These are phyloP conservation scores for Accipiter cooperii DNA, from an alignment of 2,113 vertebrate species.

Conservation along the genomic window DNA sequence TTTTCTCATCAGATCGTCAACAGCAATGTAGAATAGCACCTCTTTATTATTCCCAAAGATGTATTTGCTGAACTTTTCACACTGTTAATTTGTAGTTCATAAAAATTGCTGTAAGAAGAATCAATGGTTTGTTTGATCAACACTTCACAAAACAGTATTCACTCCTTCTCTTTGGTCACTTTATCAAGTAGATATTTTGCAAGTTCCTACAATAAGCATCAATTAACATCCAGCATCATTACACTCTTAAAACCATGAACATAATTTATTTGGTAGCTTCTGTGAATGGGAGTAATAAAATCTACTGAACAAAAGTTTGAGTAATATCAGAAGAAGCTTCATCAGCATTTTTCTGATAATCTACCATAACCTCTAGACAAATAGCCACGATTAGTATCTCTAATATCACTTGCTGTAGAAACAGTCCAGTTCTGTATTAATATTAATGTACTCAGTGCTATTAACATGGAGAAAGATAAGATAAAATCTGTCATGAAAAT, in stretches of 20 bases:
- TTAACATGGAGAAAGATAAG: not conserved
- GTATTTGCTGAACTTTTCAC: not conserved
- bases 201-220: not conserved
- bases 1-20: conserved; percentile 8
- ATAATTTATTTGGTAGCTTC: conserved; percentile 9
- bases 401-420: not conserved
- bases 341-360: conserved; percentile 50
- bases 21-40: not conserved
- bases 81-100: not conserved
- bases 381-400: conserved; percentile 13
- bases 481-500: not conserved
- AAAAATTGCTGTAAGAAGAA: not conserved
- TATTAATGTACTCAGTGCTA: not conserved
- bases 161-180: not conserved
- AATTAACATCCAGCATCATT: not conserved
- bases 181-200: not conserved
- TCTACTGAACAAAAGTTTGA: conserved; percentile 31
- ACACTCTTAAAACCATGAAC: not conserved
- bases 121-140: not conserved
- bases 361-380: not conserved
- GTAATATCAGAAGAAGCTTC: not conserved
- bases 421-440: not conserved
- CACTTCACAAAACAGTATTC: not conserved
- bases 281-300: conserved; percentile 8
- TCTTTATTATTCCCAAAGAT: not conserved